A percentile compares a stretch with the other conserved stretches of the same genome.
Evolutionary conservation across 2,888 invertebrate genomes (phyloP).

Genomic region (Shargacucullia verbasci): DNA sequence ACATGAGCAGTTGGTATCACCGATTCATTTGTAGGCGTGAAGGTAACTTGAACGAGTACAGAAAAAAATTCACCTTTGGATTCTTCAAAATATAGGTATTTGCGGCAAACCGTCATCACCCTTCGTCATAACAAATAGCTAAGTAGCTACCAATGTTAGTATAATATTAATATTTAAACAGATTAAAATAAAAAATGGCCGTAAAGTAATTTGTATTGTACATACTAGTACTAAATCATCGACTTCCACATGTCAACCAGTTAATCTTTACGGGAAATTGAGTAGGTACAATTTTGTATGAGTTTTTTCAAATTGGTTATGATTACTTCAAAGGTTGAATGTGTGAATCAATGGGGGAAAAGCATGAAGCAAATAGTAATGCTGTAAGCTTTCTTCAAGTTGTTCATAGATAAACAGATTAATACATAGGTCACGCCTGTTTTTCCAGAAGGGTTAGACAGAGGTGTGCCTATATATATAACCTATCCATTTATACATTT

Average conservation of each 20-base stretch:
- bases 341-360: no score
- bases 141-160: slow-evolving; percentile 10
- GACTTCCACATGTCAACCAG: slow-evolving; percentile 9
- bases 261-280: slow-evolving; percentile 7
- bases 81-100: slow-evolving; percentile 4
- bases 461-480: no score
- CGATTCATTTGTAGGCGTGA: slow-evolving; percentile 13
- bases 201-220: slow-evolving; percentile 27
- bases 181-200: slow-evolving; percentile 29
- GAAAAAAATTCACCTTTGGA: slow-evolving; percentile 1
- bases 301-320: no score
- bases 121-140: slow-evolving; percentile 25
- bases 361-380: no score
- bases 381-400: no score
- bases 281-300: no score
- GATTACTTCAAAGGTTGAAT: no score
- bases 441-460: no score
- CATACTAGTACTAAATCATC: slow-evolving; percentile 27
- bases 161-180: slow-evolving; percentile 34
- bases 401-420: not conserved
- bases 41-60: slow-evolving; percentile 11
- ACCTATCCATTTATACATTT: no score
- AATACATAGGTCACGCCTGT: no score
- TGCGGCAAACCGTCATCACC: slow-evolving; percentile 6
- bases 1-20: slow-evolving; percentile 27